phyloP scores from a whole-genome alignment of 2,113 vertebrate genomes.

The Daphoenositta chrysoptera region DNA sequence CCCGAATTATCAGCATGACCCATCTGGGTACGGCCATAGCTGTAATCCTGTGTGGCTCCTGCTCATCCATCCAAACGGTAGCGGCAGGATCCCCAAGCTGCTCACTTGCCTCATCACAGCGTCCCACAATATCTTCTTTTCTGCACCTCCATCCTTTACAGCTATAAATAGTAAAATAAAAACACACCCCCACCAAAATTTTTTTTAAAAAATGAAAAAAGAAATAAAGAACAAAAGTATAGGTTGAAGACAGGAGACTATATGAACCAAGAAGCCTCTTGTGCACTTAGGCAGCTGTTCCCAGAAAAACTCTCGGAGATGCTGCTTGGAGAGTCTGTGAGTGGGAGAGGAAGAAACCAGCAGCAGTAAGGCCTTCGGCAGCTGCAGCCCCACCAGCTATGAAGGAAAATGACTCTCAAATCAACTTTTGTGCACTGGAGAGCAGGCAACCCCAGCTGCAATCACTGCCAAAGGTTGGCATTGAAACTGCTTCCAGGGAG shows the following conservation, averaged over 20 bases:
- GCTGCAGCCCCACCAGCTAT: fast-evolving
- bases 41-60: background rate
- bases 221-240: too few relatives aligned
- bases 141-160: background rate
- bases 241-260: background rate
- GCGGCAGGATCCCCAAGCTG: fast-evolving
- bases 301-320: background rate
- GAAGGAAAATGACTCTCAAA: background rate
- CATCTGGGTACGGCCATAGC: background rate
- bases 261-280: background rate
- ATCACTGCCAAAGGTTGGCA: background rate
- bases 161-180: background rate
- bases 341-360: background rate
- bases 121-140: background rate
- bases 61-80: background rate
- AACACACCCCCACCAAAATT: background rate
- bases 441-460: background rate
- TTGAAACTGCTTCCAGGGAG: background rate
- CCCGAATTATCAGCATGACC: background rate
- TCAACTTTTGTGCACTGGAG: background rate
- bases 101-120: background rate
- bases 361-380: background rate
- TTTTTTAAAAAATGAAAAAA: too few relatives aligned
- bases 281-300: background rate
- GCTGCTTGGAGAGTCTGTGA: background rate